phyloP scores from a whole-genome alignment of 2,113 vertebrate species.

The Megaceryle torquata region DNA sequence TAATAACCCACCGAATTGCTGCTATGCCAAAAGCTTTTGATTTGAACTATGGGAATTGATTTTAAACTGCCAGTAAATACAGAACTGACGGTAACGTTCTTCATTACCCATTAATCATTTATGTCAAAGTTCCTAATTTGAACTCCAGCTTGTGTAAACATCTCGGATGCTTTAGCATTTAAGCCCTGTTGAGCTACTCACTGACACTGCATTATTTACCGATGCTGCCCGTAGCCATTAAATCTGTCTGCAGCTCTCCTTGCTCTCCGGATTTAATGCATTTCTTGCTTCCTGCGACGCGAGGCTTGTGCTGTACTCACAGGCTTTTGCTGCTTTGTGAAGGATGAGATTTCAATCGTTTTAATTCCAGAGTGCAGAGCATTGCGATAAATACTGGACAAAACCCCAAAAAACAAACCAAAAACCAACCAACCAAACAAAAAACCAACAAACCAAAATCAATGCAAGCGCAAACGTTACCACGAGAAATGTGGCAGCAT shows the following conservation, averaged over 20 bases:
- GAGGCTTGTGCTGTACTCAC: neutral
- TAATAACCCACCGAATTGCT: slow-evolving; percentile 42
- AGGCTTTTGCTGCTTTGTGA: neutral
- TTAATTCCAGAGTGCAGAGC: neutral
- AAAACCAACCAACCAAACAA: too few species aligned
- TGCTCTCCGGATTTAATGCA: slow-evolving; percentile 13
- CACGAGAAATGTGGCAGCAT: neutral
- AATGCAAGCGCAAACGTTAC: neutral
- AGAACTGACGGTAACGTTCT: slow-evolving; percentile 31
- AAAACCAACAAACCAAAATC: neutral
- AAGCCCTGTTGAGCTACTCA: slow-evolving; percentile 13
- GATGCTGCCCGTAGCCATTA: slow-evolving; percentile 2
- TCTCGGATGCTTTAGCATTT: neutral
- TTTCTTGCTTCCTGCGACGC: neutral
- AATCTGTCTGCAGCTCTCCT: slow-evolving; percentile 18
- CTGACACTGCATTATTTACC: slow-evolving; percentile 45
- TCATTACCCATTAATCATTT: slow-evolving; percentile 50
- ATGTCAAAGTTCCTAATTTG: slow-evolving; percentile 53
- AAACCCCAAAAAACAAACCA: neutral
- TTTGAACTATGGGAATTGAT: slow-evolving; percentile 51
- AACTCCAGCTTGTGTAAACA: slow-evolving; percentile 31
- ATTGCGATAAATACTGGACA: fast-evolving
- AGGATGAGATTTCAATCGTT: neutral
- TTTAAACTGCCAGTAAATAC: slow-evolving; percentile 54
- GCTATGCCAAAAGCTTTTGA: slow-evolving; percentile 31